Base-by-base conservation (phyloP, 2,113 vertebrate genomes). In the Suncus etruscus region DNA sequence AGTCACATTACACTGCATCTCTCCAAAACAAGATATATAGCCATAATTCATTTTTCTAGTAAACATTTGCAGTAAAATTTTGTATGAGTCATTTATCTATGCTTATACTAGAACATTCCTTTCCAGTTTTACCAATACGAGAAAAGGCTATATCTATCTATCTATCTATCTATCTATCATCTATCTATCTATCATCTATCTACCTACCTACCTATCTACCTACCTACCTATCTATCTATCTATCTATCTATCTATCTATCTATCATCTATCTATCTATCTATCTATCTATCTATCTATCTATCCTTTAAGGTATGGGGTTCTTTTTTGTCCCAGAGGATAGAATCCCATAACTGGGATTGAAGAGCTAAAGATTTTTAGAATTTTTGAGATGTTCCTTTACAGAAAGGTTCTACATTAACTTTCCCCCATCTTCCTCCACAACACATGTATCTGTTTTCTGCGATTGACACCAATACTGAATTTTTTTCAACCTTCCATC, bases 51-150 rank as follows among this genome's bases (percentile, higher is more conserved):
- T 87, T 85, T 82, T 77, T 51, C 85, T 89, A 66, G 47, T 45
- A 72, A 75, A 86, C 16, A n/a, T 51, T 89, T 48, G 66, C 9
- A 54, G 32, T 68, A 86, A 78, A n/a, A 83, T 61, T 51, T 73
- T 77, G 51, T n/a, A 47, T 29, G 5, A 74, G 84, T 86, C 54
- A 93, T 77, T 48, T 39, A 91, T 22, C 32, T 39, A 45, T 82
- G 82, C 90, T 68, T 85, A 63, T 91, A 8, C 50, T 76, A 39
- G 51, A 73, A 66, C 54, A 86, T 50, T 24, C 69, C 18, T 91
- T 89, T 82, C 75, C 65, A 82, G 70, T 82, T 65, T 74, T 47
- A 45, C 47, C 25, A 61, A 54, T 82, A 45, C 11, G 61, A 76
- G 73, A 65, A 87, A 80, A 70, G 45, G 39, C 39, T 39, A 39